Evolutionary conservation across 2,888 invertebrate species (phyloP).

Genomic region (Furcula furcula): DNA sequence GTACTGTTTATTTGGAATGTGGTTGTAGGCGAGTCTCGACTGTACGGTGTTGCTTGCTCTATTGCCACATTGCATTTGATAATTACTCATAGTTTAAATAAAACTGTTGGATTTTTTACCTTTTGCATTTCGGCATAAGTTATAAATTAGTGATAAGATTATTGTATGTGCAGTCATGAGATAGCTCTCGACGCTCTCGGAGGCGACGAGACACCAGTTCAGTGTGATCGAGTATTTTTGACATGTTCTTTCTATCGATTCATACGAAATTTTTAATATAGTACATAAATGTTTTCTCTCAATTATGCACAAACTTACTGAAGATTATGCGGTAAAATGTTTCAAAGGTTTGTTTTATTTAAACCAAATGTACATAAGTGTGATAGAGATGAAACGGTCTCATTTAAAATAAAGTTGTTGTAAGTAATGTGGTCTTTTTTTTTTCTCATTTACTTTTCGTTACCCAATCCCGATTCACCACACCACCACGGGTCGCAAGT

Average conservation of each 20-base stretch:
- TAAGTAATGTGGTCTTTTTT: slow-evolving; percentile 55
- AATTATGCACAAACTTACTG: slow-evolving; percentile 79
- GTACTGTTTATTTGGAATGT: slow-evolving; percentile 23
- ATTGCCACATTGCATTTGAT: slow-evolving; percentile 36
- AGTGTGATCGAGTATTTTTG: slow-evolving; percentile 62
- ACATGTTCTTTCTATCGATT: slow-evolving; percentile 61
- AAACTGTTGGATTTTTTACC: slow-evolving; percentile 51
- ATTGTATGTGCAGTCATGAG: slow-evolving; percentile 49
- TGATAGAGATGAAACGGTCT: slow-evolving; percentile 81
- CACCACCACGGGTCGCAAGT: too few species aligned
- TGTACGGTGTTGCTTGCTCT: slow-evolving; percentile 7
- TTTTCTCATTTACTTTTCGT: slow-evolving; percentile 12
- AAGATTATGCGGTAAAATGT: slow-evolving; percentile 70
- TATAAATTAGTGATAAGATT: slow-evolving; percentile 43
- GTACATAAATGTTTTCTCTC: slow-evolving; percentile 68
- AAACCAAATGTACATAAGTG: slow-evolving; percentile 82
- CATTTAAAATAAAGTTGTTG: slow-evolving; percentile 80
- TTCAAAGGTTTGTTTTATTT: slow-evolving; percentile 77
- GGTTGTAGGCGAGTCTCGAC: slow-evolving; percentile 6
- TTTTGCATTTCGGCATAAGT: slow-evolving; percentile 64
- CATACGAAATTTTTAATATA: slow-evolving; percentile 61
- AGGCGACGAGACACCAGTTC: slow-evolving; percentile 62
- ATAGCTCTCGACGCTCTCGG: slow-evolving; percentile 35
- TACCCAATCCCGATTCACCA: too few species aligned
- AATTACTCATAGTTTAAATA: slow-evolving; percentile 45